These are phyloP conservation scores for Glossophaga mutica DNA, from an alignment of 2,797 vertebrate species.

Conservation along the genomic window DNA sequence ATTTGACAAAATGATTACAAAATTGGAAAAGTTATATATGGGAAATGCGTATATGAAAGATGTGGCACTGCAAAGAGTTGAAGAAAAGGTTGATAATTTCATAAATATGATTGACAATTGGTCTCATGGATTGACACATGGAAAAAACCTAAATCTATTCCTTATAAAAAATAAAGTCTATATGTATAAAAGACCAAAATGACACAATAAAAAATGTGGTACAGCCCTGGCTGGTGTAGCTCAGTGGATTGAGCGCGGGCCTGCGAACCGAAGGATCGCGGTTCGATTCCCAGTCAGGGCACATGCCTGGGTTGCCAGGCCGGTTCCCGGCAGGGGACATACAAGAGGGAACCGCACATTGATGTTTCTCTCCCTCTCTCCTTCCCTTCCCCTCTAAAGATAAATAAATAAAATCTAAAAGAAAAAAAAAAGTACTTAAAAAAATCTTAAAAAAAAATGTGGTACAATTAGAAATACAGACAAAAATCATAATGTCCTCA, in stretches of 20 bases:
- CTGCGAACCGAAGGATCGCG: no score
- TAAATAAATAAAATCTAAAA: no score
- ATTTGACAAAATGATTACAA: background rate
- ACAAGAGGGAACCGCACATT: no score
- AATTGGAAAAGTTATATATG: background rate
- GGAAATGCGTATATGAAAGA: conserved; percentile 12
- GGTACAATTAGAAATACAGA: background rate
- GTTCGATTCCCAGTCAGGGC: no score
- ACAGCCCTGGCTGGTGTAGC: no score
- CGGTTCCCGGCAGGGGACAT: no score
- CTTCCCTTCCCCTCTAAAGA: no score
- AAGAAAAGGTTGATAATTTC: background rate
- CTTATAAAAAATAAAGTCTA: background rate
- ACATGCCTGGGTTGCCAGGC: no score
- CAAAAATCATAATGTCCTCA: background rate
- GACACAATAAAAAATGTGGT: background rate
- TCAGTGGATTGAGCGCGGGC: no score
- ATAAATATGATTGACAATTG: background rate
- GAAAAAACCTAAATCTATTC: background rate
- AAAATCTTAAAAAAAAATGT: no score
- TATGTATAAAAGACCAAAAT: background rate
- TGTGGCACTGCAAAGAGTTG: background rate
- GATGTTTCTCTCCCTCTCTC: no score
- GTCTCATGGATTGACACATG: background rate
- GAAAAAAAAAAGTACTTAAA: no score